Base-by-base conservation (phyloP, 2,888 invertebrate species). In the Microplitis deprimator region DNA sequence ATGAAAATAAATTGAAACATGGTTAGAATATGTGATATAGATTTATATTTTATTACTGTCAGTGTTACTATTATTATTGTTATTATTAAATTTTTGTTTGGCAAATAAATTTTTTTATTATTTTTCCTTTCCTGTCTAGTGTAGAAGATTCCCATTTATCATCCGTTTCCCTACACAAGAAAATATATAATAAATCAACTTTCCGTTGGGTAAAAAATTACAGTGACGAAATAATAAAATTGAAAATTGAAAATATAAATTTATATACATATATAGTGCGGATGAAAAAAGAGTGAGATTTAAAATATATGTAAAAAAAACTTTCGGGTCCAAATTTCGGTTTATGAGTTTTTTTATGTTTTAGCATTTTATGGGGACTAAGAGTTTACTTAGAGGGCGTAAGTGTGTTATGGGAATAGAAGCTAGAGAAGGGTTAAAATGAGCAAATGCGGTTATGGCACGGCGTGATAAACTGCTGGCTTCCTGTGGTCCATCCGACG, bases 381-480 rank as follows among this genome's bases (percentile, higher is more conserved):
- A n/a, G 17, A 41, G 59, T 59, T n/a, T n/a, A n/a, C n/a, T n/a
- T n/a, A 65, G 39, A 71, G 40, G 60, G 40, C 13, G 65, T 29
- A 67, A 61, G 62, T 68, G 39, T 29, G 20, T 29, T 29, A 29
- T 4, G 29, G 29, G 29, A 29, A 29, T 40, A 40, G 62, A 39
- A 39, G 29, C 29, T 29, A 5, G 50, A 13, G 50, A 50, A 50
- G 50, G 50, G 50, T 50, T 50, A 13, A 50, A 50, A 73, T 20
- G 67, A 39, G 64, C 5, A 39, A 17, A 29, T 50, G 65, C 67
- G 41, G 64, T 59, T 76, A 73, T 67, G 60, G 65, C 29, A 1
- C 61, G 59, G 20, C 13, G 60, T 77, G 77, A 77, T 77, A 77
- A 77, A 77, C 71, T 77, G 40, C 77, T 50, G 41, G 74, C 62